Evolutionary conservation across 1,140 invertebrate species (phyloP).

Genomic region (Chironomus striatipennis): DNA sequence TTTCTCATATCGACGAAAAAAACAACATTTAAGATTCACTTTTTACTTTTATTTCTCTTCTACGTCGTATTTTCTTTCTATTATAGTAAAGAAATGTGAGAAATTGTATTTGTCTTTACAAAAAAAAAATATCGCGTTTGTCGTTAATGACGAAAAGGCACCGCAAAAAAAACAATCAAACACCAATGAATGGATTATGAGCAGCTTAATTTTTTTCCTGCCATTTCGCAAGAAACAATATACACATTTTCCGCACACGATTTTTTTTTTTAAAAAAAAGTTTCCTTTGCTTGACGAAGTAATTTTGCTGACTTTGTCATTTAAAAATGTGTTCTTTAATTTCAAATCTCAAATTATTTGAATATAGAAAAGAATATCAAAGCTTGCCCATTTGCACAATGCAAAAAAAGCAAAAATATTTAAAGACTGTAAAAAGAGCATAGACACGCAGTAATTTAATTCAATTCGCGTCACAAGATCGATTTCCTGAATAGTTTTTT

Average conservation of each 20-base stretch:
- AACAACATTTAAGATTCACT: constrained; percentile 7
- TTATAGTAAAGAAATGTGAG: not conserved
- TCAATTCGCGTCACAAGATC: constrained; percentile 1
- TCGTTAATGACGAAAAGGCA: not conserved
- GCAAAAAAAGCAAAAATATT: not conserved
- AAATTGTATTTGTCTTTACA: not conserved
- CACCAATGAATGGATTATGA: constrained; percentile 5
- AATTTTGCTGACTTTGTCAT: no score
- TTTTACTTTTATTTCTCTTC: not conserved
- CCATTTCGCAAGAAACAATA: constrained; percentile 8
- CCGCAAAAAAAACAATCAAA: not conserved
- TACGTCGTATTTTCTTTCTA: not conserved
- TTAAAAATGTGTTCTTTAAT: no score
- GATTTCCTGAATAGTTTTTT: not conserved
- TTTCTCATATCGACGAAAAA: not conserved
- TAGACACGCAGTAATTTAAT: constrained; percentile 4
- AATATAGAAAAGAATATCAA: no score
- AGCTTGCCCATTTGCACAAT: not conserved
- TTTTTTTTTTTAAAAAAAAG: not conserved
- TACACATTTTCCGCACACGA: constrained; percentile 6
- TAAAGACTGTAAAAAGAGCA: not conserved
- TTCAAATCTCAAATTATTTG: no score
- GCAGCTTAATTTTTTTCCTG: not conserved
- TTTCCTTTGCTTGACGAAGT: no score
- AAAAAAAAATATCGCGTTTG: constrained; percentile 1